Evolutionary conservation across 2,113 vertebrate genomes (phyloP).

Genomic region (Terrapene triunguis): DNA sequence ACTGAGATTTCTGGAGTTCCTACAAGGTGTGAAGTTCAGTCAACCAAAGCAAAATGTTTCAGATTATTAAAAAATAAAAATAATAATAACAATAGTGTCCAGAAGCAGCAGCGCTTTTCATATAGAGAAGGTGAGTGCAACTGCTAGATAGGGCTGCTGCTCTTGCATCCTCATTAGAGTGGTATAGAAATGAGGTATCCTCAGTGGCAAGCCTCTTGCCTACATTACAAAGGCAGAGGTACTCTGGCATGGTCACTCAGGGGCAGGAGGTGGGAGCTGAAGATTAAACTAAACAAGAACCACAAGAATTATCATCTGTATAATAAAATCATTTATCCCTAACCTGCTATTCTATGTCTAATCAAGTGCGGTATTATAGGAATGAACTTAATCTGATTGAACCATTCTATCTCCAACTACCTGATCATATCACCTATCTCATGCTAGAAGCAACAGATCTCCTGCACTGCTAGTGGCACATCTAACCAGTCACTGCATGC

Average conservation of each 20-base stretch:
- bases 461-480: fast-evolving
- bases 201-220: background rate
- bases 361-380: background rate
- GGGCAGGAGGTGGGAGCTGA: background rate
- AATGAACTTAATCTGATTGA: background rate
- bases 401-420: background rate
- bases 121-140: background rate
- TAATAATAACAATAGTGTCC: background rate
- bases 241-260: background rate
- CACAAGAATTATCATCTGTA: background rate
- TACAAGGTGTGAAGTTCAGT: conserved; percentile 24
- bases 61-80: background rate
- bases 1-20: conserved; percentile 15
- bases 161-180: background rate
- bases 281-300: conserved; percentile 4
- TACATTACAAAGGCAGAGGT: background rate
- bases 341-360: background rate
- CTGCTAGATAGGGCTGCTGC: background rate
- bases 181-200: background rate
- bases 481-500: background rate
- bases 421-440: background rate
- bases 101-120: background rate
- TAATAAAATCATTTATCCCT: background rate
- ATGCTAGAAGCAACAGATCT: background rate
- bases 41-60: background rate